Evolutionary conservation across 2,888 invertebrate genomes (phyloP).

Genomic region (Apamea anceps): DNA sequence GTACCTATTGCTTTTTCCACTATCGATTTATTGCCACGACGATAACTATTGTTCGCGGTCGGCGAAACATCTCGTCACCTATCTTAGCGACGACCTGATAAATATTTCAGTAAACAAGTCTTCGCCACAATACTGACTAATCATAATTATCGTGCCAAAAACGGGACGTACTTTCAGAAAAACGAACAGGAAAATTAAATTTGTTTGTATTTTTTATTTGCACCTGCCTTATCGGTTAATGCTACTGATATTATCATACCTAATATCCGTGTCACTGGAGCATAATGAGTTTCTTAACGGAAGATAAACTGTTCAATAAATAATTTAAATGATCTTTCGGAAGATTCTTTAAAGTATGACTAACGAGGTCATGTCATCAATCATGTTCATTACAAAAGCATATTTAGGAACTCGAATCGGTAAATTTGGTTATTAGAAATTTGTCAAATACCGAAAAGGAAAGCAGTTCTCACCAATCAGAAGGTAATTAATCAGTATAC

Average conservation of each 20-base stretch:
- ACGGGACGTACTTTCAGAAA: constrained; percentile 13
- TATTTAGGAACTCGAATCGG: background rate
- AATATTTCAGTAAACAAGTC: constrained; percentile 27
- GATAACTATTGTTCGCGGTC: background rate
- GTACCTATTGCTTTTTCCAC: constrained; percentile 8
- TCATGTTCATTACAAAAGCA: background rate
- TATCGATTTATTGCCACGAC: constrained; percentile 18
- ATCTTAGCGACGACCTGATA: background rate
- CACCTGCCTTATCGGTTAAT: constrained; percentile 44
- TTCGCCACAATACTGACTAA: constrained; percentile 3
- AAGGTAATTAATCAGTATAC: background rate
- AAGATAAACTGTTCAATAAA: constrained; percentile 34
- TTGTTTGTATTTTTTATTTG: constrained; percentile 37
- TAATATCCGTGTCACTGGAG: constrained; percentile 38
- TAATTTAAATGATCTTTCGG: constrained; percentile 14
- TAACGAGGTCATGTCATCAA: constrained; percentile 6
- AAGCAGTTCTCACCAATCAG: background rate
- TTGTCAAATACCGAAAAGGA: background rate
- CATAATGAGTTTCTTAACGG: constrained; percentile 19
- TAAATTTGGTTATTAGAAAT: background rate
- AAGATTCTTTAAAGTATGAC: constrained; percentile 11
- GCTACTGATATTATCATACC: constrained; percentile 5
- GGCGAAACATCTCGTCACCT: background rate
- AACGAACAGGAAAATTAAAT: constrained; percentile 23
- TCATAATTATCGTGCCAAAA: background rate